Conservation (phyloP, 1,140 invertebrate species). For the Cydia strobilella region DNA sequence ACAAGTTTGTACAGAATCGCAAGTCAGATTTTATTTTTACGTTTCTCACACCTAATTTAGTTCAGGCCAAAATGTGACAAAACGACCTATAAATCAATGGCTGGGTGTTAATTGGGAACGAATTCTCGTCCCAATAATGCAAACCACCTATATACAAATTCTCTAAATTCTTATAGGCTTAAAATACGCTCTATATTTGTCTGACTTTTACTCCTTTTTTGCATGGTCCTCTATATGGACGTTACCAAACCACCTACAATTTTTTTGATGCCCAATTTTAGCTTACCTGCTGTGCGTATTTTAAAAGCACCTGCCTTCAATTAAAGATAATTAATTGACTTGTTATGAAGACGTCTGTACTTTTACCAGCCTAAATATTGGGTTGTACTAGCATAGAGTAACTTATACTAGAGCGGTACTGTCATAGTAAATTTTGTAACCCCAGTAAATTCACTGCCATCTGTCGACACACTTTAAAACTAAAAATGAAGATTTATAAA, state of each 20-base stretch:
- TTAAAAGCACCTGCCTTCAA: constrained; percentile 21
- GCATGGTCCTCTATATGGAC: constrained; percentile 32
- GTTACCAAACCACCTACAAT: constrained; percentile 13
- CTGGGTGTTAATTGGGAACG: constrained; percentile 72
- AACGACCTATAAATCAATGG: constrained; percentile 62
- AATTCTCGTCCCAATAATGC: constrained; percentile 57
- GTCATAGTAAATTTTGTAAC: too few species aligned
- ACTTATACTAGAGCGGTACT: too few species aligned
- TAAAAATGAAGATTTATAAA: too few species aligned
- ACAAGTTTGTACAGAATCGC: background rate
- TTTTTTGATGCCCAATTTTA: constrained; percentile 18
- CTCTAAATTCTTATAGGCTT: background rate
- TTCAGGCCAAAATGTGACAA: constrained; percentile 56
- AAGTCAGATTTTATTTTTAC: background rate
- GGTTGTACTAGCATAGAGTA: too few species aligned
- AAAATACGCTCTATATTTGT: background rate
- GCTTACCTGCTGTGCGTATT: constrained; percentile 25
- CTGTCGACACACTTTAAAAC: too few species aligned
- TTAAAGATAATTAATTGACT: constrained; percentile 11
- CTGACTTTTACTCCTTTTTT: background rate
- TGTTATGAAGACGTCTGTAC: background rate
- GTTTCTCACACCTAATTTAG: constrained; percentile 60
- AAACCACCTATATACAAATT: background rate
- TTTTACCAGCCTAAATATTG: background rate
- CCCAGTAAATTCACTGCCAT: too few species aligned